These are phyloP conservation scores for Trididemnum clinides DNA, from an alignment of 23 tunicate genomes.

Conservation along the genomic window DNA sequence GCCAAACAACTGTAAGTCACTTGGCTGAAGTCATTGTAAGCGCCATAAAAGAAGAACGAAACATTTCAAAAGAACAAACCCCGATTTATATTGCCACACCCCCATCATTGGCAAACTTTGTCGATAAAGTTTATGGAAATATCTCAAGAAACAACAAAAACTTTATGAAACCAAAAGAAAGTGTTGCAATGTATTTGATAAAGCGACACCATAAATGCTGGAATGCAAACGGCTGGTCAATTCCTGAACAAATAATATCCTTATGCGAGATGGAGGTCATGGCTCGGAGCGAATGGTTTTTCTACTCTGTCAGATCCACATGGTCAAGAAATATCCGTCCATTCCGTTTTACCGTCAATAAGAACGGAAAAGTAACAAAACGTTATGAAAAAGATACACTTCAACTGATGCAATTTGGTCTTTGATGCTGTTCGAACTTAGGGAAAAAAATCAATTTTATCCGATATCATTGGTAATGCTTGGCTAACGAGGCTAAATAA, in stretches of 20 bases:
- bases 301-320: neutral
- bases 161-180: neutral
- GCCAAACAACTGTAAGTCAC: neutral
- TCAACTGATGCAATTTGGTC: too few species aligned
- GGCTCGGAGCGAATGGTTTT: neutral
- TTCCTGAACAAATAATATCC: neutral
- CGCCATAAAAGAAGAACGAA: neutral
- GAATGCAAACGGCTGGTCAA: neutral
- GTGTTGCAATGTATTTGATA: neutral
- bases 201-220: neutral
- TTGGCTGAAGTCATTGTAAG: neutral
- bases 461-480: too few species aligned
- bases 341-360: neutral
- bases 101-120: neutral
- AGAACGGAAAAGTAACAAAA: neutral
- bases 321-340: neutral
- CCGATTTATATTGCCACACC: conserved; percentile 7
- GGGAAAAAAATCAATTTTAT: too few species aligned
- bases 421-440: too few species aligned
- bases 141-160: neutral
- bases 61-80: neutral
- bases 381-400: neutral
- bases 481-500: too few species aligned
- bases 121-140: neutral
- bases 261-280: neutral